phyloP scores from a whole-genome alignment of 2,888 invertebrate genomes.

The Harpalus rubripes region DNA sequence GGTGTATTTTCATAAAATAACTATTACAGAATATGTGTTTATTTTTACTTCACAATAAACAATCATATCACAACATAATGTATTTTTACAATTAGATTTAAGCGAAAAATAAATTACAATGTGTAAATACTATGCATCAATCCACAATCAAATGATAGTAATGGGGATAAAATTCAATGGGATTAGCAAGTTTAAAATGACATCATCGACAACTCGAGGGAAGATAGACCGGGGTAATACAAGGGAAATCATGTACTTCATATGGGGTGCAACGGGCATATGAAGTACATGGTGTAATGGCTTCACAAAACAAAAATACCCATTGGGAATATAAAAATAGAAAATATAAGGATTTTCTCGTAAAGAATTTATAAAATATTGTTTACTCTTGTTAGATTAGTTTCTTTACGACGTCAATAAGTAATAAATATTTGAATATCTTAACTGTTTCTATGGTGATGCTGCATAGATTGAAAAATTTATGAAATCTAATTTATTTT shows the following conservation, averaged over 20 bases:
- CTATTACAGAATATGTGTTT: background rate
- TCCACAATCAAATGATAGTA: conserved; percentile 8
- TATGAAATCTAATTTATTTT: too few species aligned
- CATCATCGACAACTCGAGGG: conserved; percentile 49
- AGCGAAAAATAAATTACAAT: background rate
- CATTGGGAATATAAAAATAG: background rate
- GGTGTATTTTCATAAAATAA: background rate
- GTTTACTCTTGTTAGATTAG: too few species aligned
- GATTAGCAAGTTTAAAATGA: conserved; percentile 59
- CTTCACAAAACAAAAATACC: background rate
- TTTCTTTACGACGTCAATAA: too few species aligned
- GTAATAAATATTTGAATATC: too few species aligned
- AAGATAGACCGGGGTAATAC: background rate
- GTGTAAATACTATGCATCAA: background rate
- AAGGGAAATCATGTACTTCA: background rate
- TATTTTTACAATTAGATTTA: background rate
- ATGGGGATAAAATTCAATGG: conserved; percentile 35
- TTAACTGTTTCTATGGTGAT: too few species aligned
- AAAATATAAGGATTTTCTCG: too few species aligned
- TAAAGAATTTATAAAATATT: too few species aligned
- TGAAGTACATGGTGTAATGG: background rate
- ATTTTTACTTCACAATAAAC: background rate
- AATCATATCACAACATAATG: background rate
- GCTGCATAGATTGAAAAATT: too few species aligned
- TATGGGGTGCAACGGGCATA: background rate